A percentile compares a stretch with the other conserved stretches of the same genome.
These are phyloP conservation scores for Priocnemis perturbator DNA, from an alignment of 2,888 invertebrate genomes.

Conservation along the genomic window DNA sequence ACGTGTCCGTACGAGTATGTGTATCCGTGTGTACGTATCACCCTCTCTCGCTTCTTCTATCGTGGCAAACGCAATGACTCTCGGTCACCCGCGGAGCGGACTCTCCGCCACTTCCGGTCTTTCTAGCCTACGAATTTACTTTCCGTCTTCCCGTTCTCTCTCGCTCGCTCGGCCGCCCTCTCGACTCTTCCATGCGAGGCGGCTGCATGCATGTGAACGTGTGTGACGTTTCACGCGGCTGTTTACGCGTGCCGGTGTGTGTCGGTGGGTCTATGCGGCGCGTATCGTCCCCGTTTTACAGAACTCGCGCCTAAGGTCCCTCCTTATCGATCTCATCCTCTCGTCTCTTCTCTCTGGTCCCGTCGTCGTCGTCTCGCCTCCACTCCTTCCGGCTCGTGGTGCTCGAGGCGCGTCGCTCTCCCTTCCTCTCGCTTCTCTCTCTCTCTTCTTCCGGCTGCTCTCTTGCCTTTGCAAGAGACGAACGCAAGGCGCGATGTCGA, in stretches of 20 bases:
- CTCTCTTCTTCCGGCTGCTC: constrained; percentile 6
- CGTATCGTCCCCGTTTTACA: constrained; percentile 38
- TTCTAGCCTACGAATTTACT: no score
- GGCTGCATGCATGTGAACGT: no score
- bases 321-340: constrained; percentile 65
- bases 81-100: no score
- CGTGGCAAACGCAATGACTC: neutral
- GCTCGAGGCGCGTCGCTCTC: constrained; percentile 5
- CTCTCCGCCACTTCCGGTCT: no score
- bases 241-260: no score
- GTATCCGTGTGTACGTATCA: neutral
- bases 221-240: no score
- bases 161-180: no score
- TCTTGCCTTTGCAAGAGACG: neutral
- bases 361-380: constrained; percentile 30
- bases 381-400: constrained; percentile 2
- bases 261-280: constrained; percentile 13
- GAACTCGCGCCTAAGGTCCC: constrained; percentile 48
- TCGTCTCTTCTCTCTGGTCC: constrained; percentile 35
- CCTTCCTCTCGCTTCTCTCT: constrained; percentile 18
- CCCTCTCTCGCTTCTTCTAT: constrained; percentile 9
- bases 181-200: no score
- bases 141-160: no score
- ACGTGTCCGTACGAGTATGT: neutral
- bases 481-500: no score